Base-by-base conservation (phyloP, 2,113 vertebrate genomes). In the Tyrannus savana region DNA sequence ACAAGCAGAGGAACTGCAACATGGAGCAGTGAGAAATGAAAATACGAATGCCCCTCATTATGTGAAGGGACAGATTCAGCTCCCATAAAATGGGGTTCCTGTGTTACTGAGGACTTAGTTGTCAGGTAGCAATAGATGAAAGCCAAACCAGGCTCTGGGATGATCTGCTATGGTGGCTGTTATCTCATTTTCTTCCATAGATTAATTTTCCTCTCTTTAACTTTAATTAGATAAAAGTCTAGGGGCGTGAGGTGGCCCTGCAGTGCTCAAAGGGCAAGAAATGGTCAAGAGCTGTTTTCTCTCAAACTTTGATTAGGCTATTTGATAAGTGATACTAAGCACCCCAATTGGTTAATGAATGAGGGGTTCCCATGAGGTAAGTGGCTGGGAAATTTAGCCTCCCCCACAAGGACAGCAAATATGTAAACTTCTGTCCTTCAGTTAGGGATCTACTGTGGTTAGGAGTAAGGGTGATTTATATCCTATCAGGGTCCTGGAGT, bases 191-290 rank as follows among this genome's bases (percentile, higher is more conserved):
- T 97, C 91, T 97, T 98, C 88, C 89, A 96, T 53, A 97, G 97
- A 98, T 98, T 98, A 98, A 99, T 99, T 98, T 98, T 98, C 98
- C 98, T 90, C 89, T 98, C 98, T 98, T 99, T 98, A 98, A 98
- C 98, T 98, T 99, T 99, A 99, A 99, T 98, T 98, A 99, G 99
- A 99, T 99, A 98, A 98, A 98, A 98, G 98, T 97, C 97, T 93
- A 80, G 97, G 96, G 96, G 97, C 17, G 67, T 98, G 97, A 98
- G 96, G 90, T 98, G 92, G 98, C 96, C 97, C 96, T 96, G 97
- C 97, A 97, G 98, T 97, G 97, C 98, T 98, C 98, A 99, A 98
- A 99, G 99, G 98, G 98, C 97, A 97, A 97, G 96, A 97, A 97
- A 80, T 98, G 98, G 97, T 97, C 97, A 98, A 98, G 97, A 98